phyloP scores from a whole-genome alignment of 2,113 vertebrate genomes.

The Notechis scutatus region DNA sequence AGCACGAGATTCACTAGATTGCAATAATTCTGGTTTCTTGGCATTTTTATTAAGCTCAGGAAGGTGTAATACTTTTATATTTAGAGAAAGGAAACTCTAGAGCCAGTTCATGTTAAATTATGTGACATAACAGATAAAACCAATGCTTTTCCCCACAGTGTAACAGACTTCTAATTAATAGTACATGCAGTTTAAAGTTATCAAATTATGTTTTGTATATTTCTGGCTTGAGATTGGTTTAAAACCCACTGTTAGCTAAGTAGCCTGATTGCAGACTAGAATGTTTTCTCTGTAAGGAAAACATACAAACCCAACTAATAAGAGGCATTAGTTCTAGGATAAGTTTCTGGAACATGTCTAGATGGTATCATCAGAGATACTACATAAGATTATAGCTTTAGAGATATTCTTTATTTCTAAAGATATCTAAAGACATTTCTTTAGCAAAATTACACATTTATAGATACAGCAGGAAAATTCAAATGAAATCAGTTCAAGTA shows the following conservation, averaged over 20 bases:
- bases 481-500: neutral
- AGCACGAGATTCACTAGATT: neutral
- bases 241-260: neutral
- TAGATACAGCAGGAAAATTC: neutral
- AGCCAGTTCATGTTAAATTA: neutral
- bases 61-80: neutral
- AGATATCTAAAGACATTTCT: neutral
- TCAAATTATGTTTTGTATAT: neutral
- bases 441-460: neutral
- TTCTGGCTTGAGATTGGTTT: neutral
- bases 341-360: neutral
- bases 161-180: neutral
- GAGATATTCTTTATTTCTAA: neutral
- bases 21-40: neutral
- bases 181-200: neutral
- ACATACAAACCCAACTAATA: neutral
- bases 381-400: neutral
- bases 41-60: neutral
- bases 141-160: neutral
- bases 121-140: neutral
- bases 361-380: neutral
- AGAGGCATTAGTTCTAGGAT: neutral
- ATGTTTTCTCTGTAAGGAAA: neutral
- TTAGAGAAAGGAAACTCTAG: neutral
- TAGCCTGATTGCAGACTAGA: neutral